Evolutionary conservation across 2,113 vertebrate species (phyloP).

Genomic region (Butorides virescens): DNA sequence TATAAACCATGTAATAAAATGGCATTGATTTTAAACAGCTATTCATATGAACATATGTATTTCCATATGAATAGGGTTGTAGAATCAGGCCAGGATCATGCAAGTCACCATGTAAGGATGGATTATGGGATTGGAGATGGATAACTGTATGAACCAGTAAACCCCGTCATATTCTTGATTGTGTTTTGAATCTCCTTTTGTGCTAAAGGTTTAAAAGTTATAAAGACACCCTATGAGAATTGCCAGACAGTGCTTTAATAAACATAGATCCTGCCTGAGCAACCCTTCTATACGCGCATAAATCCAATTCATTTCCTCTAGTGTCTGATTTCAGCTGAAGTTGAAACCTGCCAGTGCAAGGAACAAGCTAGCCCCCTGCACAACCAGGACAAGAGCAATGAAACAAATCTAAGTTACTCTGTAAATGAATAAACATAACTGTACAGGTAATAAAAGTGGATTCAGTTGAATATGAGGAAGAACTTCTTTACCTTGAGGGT

Average conservation of each 20-base stretch:
- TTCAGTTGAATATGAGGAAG: background rate
- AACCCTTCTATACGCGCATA: background rate
- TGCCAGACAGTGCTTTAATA: conserved; percentile 15
- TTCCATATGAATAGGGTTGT: background rate
- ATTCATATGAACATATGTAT: background rate
- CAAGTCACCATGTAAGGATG: background rate
- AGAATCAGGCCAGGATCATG: background rate
- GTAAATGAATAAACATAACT: background rate
- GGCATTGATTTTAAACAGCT: background rate
- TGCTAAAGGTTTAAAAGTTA: background rate
- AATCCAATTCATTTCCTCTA: conserved; percentile 14
- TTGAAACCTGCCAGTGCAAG: background rate
- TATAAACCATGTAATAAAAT: background rate
- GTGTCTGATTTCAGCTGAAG: conserved; percentile 7
- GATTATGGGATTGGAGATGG: background rate
- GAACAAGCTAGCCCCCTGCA: background rate
- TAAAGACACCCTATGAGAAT: background rate
- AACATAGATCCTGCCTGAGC: background rate
- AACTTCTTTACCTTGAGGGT: no score
- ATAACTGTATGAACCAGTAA: background rate
- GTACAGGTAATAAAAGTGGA: background rate
- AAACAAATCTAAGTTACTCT: background rate
- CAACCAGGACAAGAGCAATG: background rate
- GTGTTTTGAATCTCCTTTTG: conserved; percentile 7
- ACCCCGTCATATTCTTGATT: background rate